Base-by-base conservation (phyloP, 2,888 invertebrate genomes). In the Druceiella hillmani region DNA sequence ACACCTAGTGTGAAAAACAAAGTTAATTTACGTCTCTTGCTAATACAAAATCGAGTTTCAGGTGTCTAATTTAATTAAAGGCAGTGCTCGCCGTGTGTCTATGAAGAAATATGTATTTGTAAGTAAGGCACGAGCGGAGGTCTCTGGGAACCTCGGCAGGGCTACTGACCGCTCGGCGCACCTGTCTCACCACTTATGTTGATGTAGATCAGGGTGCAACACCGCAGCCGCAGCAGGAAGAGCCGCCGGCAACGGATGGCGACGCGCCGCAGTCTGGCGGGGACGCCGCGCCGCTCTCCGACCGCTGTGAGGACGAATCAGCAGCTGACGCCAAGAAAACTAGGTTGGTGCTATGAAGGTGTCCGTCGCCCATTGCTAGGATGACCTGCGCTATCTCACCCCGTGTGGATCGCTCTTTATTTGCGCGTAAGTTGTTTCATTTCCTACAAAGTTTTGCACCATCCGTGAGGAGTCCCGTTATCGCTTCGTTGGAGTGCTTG, bases 361-460 rank as follows among this genome's bases (percentile, higher is more conserved):
- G 63, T 54, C 56, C 45, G 56, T 57, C 28, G 54, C 56, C 46
- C 58, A 56, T 54, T 47, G 56, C 45, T 53, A 56, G 28, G 17
- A 59, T 56, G 57, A 50, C 56, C 29, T 52, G 56, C 28, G 50
- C 54, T 17, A 59, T 59, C 54, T 51, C 53, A 47, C 55, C n/a
- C n/a, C n/a, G n/a, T n/a, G n/a, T n/a, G n/a, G n/a, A n/a, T n/a
- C n/a, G n/a, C n/a, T n/a, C n/a, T n/a, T n/a, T n/a, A n/a, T n/a
- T n/a, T n/a, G n/a, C n/a, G n/a, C n/a, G n/a, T n/a, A n/a, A n/a
- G n/a, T n/a, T n/a, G n/a, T 49, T 55, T 53, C 47, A 46, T 50
- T 54, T 54, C 16, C 68, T 70, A 70, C 70, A 70, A 70, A 69
- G 70, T 70, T 70, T 70, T 70, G 70, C 70, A 70, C 67, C 65